phyloP scores from a whole-genome alignment of 2,797 vertebrate genomes.

The Squalus acanthias region DNA sequence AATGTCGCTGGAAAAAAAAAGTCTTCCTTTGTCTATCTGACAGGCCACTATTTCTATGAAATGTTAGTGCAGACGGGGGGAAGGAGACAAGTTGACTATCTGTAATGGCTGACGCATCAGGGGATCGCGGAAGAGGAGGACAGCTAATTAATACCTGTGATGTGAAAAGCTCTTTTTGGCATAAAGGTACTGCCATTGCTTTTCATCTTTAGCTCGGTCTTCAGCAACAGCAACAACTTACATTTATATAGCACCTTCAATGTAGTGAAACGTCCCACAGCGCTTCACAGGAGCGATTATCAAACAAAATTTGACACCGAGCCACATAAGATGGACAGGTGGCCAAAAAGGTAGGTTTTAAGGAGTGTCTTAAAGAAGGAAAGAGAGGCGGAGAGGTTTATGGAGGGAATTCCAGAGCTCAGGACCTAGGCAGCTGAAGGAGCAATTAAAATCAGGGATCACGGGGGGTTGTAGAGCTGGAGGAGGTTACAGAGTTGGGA shows the following conservation, averaged over 20 bases:
- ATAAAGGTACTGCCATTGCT: background rate
- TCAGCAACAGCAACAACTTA: background rate
- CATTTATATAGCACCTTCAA: background rate
- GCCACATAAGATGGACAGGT: background rate
- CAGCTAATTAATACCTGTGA: slow-evolving; percentile 3
- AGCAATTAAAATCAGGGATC: background rate
- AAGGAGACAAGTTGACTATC: slow-evolving; percentile 6
- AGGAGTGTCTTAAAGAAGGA: background rate
- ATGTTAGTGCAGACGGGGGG: background rate
- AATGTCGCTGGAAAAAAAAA: background rate
- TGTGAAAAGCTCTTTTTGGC: background rate
- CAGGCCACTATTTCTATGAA: background rate
- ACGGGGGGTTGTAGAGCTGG: background rate
- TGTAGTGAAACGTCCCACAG: background rate
- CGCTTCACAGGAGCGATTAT: background rate
- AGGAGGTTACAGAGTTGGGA: background rate
- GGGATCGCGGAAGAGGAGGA: background rate
- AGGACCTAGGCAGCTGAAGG: background rate
- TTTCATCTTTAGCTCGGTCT: background rate
- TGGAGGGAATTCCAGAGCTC: background rate
- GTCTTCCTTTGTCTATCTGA: slow-evolving; percentile 8
- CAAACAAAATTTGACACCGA: background rate
- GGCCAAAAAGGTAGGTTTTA: background rate
- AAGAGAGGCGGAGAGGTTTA: background rate
- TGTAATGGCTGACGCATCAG: background rate